Evolutionary conservation across 2,797 vertebrate genomes (phyloP), one percentile per base, ranked within the genome.

Genomic region (Austrolebias charrua): DNA sequence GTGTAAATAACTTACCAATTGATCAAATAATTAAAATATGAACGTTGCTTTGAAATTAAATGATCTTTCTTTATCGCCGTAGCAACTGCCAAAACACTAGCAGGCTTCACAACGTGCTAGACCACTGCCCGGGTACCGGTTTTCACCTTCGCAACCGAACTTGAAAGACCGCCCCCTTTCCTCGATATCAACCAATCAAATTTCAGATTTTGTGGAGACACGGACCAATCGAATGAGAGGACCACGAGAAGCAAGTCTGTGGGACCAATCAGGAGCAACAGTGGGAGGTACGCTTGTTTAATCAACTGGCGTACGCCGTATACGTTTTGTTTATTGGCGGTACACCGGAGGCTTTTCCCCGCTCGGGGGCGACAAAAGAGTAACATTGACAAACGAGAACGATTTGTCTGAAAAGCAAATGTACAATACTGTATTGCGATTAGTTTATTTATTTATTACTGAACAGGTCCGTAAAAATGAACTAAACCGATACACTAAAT

Each of bases 71-170:
- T 56, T 76, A 75, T 69, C 71, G 69, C 77, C 77, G 67, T 67
- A 3, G 64, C 50, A 18, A 61, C 20, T 51, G 69, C 70, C 67
- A 46, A 44, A 44, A 59, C 46, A 66, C 69, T 57, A 71, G 58
- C 79, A n/a, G 66, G 80, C 75, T 82, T 78, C 76, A 69, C 85
- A 87, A 88, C 86, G 89, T 91, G 89, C 86, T 70, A 58, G 51
- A 71, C n/a, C n/a, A n/a, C 60, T 68, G 53, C 69, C 79, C 53
- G 58, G 55, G 60, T 71, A 73, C 89, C 87, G 88, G 89, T 82
- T 75, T n/a, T 74, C 75, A 59, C 73, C 75, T 49, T 47, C 53
- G 46, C 79, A 76, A 80, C 71, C 79, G 1, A 72, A 63, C 69
- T 0, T 60, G 58, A 52, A 0, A 1, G 20, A 60, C 80, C 79